These are phyloP conservation scores for Aurelia sp. DNA, from an alignment of 30 jellyfish, hydroid and myxozoan species.

Conservation along the genomic window DNA sequence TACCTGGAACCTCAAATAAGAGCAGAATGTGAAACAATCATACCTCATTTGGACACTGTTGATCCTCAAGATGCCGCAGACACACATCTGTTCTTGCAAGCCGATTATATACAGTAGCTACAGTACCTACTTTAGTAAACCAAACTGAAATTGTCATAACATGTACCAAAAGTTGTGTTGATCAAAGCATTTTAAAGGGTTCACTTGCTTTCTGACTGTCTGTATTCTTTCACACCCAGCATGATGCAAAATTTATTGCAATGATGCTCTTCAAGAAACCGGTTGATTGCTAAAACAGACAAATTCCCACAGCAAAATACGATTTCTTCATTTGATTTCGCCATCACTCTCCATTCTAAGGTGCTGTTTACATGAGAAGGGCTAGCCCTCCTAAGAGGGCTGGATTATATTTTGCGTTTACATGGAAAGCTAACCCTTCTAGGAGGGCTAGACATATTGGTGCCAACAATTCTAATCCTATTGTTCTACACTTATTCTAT, in stretches of 20 bases:
- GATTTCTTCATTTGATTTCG: not conserved
- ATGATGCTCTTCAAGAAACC: not conserved
- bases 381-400: no score
- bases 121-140: not conserved
- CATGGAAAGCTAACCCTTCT: no score
- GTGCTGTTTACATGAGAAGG: no score
- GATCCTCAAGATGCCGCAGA: constrained; percentile 7
- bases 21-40: constrained; percentile 9
- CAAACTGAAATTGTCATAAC: not conserved
- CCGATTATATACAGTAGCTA: not conserved
- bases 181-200: not conserved
- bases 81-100: not conserved
- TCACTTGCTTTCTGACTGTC: not conserved
- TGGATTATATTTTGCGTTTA: no score
- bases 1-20: not conserved
- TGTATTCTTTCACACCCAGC: not conserved
- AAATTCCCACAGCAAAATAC: constrained; percentile 8
- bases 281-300: not conserved
- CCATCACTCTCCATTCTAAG: not conserved
- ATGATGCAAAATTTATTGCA: constrained; percentile 12
- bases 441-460: no score
- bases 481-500: no score
- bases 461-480: no score
- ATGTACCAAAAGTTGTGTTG: not conserved
- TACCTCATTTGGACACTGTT: constrained; percentile 6